Evolutionary conservation across 23 tunicate species (phyloP).

Genomic region (Trididemnum miniatum): DNA sequence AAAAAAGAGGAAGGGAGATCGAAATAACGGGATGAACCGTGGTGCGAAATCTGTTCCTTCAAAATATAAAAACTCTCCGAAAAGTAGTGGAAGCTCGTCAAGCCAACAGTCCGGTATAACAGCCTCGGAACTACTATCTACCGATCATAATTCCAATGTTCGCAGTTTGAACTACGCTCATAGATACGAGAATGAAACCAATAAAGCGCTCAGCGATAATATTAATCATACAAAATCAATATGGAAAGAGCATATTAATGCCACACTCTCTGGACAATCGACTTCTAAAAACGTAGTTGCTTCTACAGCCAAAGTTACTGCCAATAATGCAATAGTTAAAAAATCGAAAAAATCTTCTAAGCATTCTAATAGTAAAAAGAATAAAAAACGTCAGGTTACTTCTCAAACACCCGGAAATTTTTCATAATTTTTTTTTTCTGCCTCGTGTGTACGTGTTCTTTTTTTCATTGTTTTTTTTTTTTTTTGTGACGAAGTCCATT

Average conservation of each 20-base stretch:
- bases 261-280: constrained; percentile 29
- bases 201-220: constrained; percentile 11
- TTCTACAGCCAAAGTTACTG: neutral
- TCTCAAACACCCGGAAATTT: too few relatives aligned
- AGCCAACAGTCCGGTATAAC: neutral
- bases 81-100: constrained; percentile 15
- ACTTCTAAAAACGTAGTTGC: neutral
- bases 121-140: neutral
- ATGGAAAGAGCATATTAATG: constrained; percentile 59
- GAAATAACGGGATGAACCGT: constrained; percentile 43
- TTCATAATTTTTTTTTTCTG: too few relatives aligned
- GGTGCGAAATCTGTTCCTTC: constrained; percentile 29
- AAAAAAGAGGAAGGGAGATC: constrained; percentile 65
- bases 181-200: constrained; percentile 6
- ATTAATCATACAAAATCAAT: constrained; percentile 38
- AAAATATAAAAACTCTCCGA: constrained; percentile 41
- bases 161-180: neutral
- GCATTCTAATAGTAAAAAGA: constrained; percentile 66
- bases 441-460: too few relatives aligned
- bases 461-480: too few relatives aligned
- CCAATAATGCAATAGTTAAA: constrained; percentile 27
- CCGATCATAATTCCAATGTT: constrained; percentile 56
- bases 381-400: constrained; percentile 67
- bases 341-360: constrained; percentile 62
- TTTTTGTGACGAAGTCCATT: constrained; percentile 17